These are phyloP conservation scores for Drosophila malerkotliana DNA, from an alignment of 1,140 invertebrate species.

Conservation along the genomic window DNA sequence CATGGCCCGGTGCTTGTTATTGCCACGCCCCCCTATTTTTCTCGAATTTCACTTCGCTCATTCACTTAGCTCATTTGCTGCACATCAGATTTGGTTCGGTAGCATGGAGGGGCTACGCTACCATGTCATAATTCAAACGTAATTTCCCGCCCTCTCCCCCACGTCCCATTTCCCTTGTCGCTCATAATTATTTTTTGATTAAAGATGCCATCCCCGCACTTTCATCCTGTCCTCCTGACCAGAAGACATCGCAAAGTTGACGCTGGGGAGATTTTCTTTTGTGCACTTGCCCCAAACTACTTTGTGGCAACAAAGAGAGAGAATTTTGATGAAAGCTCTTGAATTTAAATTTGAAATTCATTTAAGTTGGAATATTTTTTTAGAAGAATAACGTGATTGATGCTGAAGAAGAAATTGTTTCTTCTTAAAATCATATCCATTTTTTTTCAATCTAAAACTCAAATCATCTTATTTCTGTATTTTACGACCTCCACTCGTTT, in stretches of 20 bases:
- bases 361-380: constrained; percentile 21
- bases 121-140: constrained; percentile 73
- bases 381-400: constrained; percentile 20
- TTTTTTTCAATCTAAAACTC: constrained; percentile 5
- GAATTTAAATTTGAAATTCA: constrained; percentile 39
- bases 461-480: neutral
- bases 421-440: neutral
- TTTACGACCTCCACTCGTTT: neutral
- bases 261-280: constrained; percentile 38
- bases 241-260: constrained; percentile 24
- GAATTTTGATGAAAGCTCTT: constrained; percentile 10
- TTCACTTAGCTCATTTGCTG: constrained; percentile 76
- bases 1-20: constrained; percentile 34
- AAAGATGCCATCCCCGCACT: constrained; percentile 49
- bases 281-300: constrained; percentile 19
- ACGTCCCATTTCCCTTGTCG: constrained; percentile 44
- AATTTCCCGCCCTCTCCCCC: constrained; percentile 47
- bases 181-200: constrained; percentile 81
- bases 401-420: neutral
- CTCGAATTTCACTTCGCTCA: constrained; percentile 67
- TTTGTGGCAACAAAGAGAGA: constrained; percentile 11
- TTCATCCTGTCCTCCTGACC: neutral
- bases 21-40: constrained; percentile 21
- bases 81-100: constrained; percentile 44
- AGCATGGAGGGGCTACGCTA: constrained; percentile 16